Conservation (phyloP, 2,113 vertebrate species). For the Brienomyrus longianalis region DNA sequence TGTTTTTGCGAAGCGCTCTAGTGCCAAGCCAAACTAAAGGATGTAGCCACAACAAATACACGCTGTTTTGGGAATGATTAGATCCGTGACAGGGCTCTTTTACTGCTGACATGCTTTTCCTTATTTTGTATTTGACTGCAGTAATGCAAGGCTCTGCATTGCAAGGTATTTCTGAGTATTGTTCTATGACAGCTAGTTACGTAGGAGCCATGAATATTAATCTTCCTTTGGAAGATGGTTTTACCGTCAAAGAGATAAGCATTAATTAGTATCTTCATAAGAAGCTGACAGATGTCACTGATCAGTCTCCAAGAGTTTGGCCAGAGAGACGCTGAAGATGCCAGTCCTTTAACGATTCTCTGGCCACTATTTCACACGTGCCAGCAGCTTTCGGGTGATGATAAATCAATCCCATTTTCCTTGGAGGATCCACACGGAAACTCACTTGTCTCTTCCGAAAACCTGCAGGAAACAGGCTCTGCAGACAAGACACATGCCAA, state of each 20-base stretch:
- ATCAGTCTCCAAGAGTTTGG: slow-evolving; percentile 45
- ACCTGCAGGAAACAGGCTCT: slow-evolving; percentile 15
- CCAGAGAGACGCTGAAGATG: slow-evolving; percentile 41
- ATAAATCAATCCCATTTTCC: slow-evolving; percentile 20
- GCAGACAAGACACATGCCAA: slow-evolving; percentile 11
- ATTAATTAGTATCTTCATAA: slow-evolving; percentile 40
- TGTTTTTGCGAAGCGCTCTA: background rate
- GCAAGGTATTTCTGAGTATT: background rate
- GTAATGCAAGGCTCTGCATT: background rate
- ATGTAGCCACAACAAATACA: slow-evolving; percentile 17
- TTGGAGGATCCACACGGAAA: background rate
- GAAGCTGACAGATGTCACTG: slow-evolving; percentile 34
- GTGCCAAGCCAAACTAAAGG: background rate
- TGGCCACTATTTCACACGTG: background rate
- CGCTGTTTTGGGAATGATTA: background rate
- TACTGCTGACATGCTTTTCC: background rate
- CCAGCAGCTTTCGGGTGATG: slow-evolving; percentile 9
- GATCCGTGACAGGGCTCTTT: background rate
- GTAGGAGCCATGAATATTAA: background rate
- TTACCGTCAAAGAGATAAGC: background rate
- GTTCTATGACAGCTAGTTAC: background rate
- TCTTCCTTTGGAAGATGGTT: background rate
- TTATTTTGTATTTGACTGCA: background rate
- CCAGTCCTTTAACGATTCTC: slow-evolving; percentile 33
- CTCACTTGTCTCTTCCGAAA: slow-evolving; percentile 12